Evolutionary conservation across 2,797 vertebrate species (phyloP).

Genomic region (Triplophysa bombifrons): DNA sequence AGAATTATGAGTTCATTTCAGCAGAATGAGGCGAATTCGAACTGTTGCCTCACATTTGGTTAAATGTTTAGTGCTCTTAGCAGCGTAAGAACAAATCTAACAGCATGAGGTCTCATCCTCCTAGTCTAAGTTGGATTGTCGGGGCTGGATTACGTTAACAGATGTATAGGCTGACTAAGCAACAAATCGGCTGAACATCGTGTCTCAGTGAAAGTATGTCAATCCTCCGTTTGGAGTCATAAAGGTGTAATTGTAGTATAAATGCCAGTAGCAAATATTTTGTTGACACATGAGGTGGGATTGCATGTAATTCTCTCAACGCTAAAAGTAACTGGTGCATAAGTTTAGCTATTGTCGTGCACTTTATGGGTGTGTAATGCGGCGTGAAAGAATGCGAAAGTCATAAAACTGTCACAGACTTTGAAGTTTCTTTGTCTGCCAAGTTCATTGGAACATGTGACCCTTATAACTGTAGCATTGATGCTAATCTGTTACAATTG

Average conservation of each 20-base stretch:
- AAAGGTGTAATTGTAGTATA: constrained; percentile 36
- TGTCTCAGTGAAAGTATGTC: constrained; percentile 69
- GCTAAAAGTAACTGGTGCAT: background rate
- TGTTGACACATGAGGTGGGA: background rate
- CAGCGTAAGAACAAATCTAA: constrained; percentile 56
- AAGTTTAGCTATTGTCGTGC: no score
- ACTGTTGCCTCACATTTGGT: background rate
- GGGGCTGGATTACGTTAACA: constrained; percentile 63
- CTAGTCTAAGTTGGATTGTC: constrained; percentile 58
- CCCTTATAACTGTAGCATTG: background rate
- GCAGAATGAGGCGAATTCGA: no score
- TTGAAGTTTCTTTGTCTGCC: background rate
- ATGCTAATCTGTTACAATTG: background rate
- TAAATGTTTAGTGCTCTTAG: background rate
- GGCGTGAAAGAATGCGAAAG: background rate
- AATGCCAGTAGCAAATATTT: background rate
- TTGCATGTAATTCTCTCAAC: background rate
- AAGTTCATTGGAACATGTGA: background rate
- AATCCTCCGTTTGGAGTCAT: constrained; percentile 46
- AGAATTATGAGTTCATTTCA: background rate
- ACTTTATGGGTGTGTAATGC: background rate
- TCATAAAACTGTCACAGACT: background rate
- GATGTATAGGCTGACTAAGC: constrained; percentile 65
- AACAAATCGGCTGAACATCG: constrained; percentile 56
- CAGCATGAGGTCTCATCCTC: constrained; percentile 54